A percentile compares a stretch with the other conserved stretches of the same genome.
Conservation (phyloP, 92 coral and sea anemone species). For the Umimayanthus chanpuru region DNA sequence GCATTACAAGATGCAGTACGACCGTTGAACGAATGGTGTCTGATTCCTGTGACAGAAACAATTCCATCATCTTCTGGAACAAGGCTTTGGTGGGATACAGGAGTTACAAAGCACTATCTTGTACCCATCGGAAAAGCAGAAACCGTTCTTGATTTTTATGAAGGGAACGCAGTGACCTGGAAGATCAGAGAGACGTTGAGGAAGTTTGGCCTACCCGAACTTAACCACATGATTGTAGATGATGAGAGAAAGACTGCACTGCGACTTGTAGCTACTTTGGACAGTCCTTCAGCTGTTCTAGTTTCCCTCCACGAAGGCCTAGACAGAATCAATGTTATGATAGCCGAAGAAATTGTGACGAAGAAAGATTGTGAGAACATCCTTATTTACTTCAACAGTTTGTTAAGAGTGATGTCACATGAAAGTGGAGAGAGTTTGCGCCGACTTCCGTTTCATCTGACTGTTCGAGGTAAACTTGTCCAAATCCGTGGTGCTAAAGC, state of each 20-base stretch:
- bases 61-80: not conserved
- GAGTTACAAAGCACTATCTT: constrained; percentile 32
- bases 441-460: constrained; percentile 56
- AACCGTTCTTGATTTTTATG: constrained; percentile 46
- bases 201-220: constrained; percentile 50
- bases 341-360: not conserved
- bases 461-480: constrained; percentile 46
- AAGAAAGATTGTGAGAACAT: not conserved
- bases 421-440: not conserved
- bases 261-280: constrained; percentile 53
- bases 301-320: constrained; percentile 47
- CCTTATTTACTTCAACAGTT: constrained; percentile 50
- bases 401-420: not conserved
- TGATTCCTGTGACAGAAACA: constrained; percentile 65
- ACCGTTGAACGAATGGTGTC: constrained; percentile 58
- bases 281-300: constrained; percentile 50
- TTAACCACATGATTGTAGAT: constrained; percentile 18
- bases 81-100: no score
- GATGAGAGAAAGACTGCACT: not conserved
- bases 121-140: constrained; percentile 56
- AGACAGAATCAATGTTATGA: not conserved
- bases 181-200: constrained; percentile 19
- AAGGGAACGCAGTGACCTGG: not conserved
- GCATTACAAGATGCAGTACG: not conserved
- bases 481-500: constrained; percentile 9